Conservation (phyloP, 2,797 vertebrate genomes). For the Phrynocephalus guinanensis region DNA sequence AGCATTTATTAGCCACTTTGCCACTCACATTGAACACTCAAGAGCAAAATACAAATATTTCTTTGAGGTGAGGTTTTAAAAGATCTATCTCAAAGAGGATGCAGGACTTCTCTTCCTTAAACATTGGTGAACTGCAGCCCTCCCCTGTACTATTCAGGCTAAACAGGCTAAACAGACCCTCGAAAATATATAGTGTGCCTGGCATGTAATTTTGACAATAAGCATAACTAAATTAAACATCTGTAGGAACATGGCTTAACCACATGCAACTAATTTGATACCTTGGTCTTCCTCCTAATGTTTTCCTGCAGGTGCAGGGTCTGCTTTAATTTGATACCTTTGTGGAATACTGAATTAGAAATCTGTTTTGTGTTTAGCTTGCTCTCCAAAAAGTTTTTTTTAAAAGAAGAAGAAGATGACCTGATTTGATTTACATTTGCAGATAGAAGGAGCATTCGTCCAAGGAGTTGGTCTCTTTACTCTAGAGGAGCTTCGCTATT, state of each 20-base stretch:
- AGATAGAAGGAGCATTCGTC: slow-evolving; percentile 95
- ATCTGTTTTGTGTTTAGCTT: background rate
- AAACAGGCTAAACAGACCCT: background rate
- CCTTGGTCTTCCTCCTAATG: too few relatives aligned
- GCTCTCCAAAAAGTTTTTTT: too few relatives aligned
- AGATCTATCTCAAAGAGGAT: background rate
- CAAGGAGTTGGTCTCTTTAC: slow-evolving; percentile 96
- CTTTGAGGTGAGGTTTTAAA: background rate
- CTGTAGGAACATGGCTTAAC: too few relatives aligned
- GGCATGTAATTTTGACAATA: background rate
- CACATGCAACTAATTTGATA: too few relatives aligned
- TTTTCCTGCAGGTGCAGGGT: too few relatives aligned
- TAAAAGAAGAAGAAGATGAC: slow-evolving; percentile 8
- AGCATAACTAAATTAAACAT: too few relatives aligned
- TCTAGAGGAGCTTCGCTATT: slow-evolving; percentile 93
- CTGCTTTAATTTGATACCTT: background rate
- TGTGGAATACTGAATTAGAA: slow-evolving; percentile 16
- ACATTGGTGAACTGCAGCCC: background rate
- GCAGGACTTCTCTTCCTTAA: background rate
- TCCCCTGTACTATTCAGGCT: background rate
- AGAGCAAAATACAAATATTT: background rate
- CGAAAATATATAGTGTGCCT: background rate
- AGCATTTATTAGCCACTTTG: background rate
- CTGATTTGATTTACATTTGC: slow-evolving; percentile 50
- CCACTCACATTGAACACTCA: background rate